Evolutionary conservation across 2,113 vertebrate species (phyloP).

Genomic region (Aegithalos caudatus): DNA sequence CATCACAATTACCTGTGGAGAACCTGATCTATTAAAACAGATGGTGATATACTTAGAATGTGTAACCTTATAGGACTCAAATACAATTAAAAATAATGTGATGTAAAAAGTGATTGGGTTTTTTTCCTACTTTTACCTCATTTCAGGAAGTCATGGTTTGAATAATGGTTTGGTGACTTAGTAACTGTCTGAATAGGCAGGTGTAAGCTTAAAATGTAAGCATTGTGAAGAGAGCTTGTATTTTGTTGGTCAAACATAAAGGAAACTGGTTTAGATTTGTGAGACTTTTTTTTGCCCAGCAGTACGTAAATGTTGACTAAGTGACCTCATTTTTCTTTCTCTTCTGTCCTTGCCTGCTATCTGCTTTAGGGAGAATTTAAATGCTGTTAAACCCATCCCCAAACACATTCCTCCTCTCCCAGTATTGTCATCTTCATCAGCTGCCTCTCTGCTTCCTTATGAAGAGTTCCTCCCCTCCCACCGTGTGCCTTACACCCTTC

Average conservation of each 20-base stretch:
- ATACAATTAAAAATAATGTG: not conserved
- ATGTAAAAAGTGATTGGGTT: rapidly evolving
- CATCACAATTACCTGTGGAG: not conserved
- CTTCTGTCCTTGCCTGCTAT: not conserved
- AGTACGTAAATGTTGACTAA: not conserved
- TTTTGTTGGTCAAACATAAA: not conserved
- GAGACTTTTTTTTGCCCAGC: not conserved
- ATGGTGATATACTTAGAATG: not conserved
- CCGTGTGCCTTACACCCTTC: not conserved
- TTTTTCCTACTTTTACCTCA: not conserved
- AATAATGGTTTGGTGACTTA: not conserved
- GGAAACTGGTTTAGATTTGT: not conserved
- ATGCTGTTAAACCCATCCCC: not conserved
- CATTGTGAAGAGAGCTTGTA: not conserved
- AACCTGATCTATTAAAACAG: not conserved
- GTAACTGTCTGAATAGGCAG: not conserved
- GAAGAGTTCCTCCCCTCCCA: not conserved
- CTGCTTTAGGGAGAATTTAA: not conserved
- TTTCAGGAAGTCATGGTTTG: not conserved
- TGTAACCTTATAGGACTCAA: not conserved
- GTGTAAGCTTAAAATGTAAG: not conserved
- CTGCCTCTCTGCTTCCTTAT: not conserved
- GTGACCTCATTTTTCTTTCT: not conserved
- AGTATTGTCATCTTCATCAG: not conserved
- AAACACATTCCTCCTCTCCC: not conserved